Evolutionary conservation across 2,113 vertebrate genomes (phyloP).

Genomic region (Aythya baeri): DNA sequence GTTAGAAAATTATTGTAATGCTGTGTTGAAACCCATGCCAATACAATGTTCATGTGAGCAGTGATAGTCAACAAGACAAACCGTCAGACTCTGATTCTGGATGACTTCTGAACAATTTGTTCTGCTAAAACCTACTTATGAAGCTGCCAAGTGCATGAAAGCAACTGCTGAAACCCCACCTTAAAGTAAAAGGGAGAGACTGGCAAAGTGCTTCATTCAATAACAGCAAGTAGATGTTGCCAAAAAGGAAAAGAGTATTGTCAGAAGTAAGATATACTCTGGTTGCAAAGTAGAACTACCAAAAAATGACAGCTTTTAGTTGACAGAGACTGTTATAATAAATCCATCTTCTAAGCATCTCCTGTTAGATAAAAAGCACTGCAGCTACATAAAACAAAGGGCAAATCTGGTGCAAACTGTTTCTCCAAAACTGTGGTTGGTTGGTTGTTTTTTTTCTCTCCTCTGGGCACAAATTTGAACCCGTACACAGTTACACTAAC

Average conservation of each 20-base stretch:
- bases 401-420: not conserved
- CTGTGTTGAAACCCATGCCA: not conserved
- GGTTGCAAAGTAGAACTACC: not conserved
- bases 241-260: not conserved
- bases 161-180: not conserved
- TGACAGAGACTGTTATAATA: not conserved
- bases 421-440: not conserved
- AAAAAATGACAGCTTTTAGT: not conserved
- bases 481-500: too few species aligned
- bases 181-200: conserved; percentile 1
- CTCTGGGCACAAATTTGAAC: not conserved
- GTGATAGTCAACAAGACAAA: not conserved
- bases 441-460: not conserved
- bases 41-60: not conserved
- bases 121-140: conserved; percentile 17
- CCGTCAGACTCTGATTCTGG: not conserved
- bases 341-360: not conserved
- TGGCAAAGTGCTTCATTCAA: not conserved
- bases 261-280: not conserved
- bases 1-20: conserved; percentile 8
- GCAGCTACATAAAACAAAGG: not conserved
- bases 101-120: not conserved
- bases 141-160: not conserved
- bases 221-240: not conserved
- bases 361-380: not conserved